phyloP scores from a whole-genome alignment of 2,113 vertebrate species.

The Polypterus senegalus region DNA sequence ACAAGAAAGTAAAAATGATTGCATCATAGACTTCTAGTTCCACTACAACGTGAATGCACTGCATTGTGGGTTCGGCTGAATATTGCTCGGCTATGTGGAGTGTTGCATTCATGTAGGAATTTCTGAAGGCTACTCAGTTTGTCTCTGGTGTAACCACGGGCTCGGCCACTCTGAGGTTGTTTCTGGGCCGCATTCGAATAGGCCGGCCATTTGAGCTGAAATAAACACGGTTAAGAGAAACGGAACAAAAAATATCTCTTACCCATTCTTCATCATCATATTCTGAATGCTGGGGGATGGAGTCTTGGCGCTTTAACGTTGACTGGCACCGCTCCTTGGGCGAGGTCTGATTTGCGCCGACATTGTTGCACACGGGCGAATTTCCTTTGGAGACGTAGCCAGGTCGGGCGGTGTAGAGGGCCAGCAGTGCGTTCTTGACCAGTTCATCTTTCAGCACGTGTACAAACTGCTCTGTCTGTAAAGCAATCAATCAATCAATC shows the following conservation, averaged over 20 bases:
- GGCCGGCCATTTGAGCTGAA: background rate
- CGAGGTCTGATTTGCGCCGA: constrained; percentile 27
- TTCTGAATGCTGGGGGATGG: constrained; percentile 83
- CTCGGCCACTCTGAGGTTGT: too few species aligned
- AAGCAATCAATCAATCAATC: constrained; percentile 2
- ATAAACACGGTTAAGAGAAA: background rate
- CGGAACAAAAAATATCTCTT: constrained; percentile 27
- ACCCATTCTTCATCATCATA: constrained; percentile 96
- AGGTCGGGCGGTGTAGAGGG: constrained; percentile 77
- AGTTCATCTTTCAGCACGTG: constrained; percentile 89
- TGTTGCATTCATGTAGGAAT: too few species aligned
- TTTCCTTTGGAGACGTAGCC: constrained; percentile 65
- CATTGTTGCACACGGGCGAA: constrained; percentile 31
- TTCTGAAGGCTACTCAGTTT: too few species aligned
- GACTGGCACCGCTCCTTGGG: constrained; percentile 34
- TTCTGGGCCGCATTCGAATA: too few species aligned
- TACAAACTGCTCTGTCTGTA: constrained; percentile 85
- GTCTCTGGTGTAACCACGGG: too few species aligned
- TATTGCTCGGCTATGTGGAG: too few species aligned
- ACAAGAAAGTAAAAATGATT: too few species aligned
- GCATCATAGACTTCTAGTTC: too few species aligned
- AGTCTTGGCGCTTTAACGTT: constrained; percentile 57
- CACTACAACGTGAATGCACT: too few species aligned
- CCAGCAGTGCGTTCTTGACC: constrained; percentile 82
- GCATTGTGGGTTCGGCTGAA: too few species aligned